Evolutionary conservation across 2,113 vertebrate species (phyloP), one percentile per base, ranked within the genome.

Genomic region (Labrus mixtus): DNA sequence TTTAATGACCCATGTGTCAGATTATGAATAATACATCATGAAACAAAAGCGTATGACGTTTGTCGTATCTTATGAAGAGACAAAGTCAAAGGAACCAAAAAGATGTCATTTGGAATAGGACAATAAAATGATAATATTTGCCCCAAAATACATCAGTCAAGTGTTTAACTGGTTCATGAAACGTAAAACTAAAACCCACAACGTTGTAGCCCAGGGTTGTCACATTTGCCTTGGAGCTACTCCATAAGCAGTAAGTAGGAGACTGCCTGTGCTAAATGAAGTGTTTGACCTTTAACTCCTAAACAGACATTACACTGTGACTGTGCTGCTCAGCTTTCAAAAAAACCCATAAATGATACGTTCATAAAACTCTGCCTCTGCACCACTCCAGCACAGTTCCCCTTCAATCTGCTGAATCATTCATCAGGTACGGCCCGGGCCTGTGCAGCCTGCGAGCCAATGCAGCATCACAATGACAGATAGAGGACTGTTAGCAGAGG

Each of bases 401-500:
- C 48, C 57, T 83, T 75, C 64, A 77, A 79, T 69, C 46, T 82
- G 85, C 78, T 78, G 83, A 87, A 81, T 86, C 83, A 89, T 89
- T 82, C 64, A 86, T 86, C 80, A 75, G 73, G 69, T 74, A 16
- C 50, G 78, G 73, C 62, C 64, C 65, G 61, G 41, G 68, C 50
- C 76, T 64, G 57, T 2, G 43, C 62, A 23, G 69, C 70, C 69
- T 55, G 29, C 25, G 51, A 85, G 79, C 63, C 78, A 67, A 41
- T 68, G 76, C 85, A 70, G 60, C 66, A 66, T 83, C 88, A 79
- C 73, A 37, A 50, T 84, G 68, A 72, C 74, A 76, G 74, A 71
- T 43, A 25, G 68, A 51, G 29, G n/a, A 66, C 29, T 39, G 58
- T 33, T 33, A 23, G 73, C 59, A 51, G 68, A 12, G 53, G 65